Conservation (phyloP, 2,113 vertebrate genomes). For the Ceyx margarethae region DNA sequence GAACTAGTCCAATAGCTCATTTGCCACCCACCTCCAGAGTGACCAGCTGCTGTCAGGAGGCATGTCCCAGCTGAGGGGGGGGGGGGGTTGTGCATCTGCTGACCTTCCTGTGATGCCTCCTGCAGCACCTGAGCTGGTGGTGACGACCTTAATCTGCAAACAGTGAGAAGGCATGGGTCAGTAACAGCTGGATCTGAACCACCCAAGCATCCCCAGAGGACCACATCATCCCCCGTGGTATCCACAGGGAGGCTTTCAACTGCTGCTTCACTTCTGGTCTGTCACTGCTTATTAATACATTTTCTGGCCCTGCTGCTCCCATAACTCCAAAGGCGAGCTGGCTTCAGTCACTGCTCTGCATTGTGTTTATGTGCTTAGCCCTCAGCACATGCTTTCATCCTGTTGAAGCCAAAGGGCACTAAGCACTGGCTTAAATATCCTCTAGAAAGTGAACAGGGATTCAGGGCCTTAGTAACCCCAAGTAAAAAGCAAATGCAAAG, state of each 20-base stretch:
- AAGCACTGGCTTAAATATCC: not conserved
- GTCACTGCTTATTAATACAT: not conserved
- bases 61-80: not conserved
- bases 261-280: not conserved
- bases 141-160: accelerated
- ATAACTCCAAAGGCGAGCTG: not conserved
- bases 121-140: not conserved
- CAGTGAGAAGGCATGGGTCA: not conserved
- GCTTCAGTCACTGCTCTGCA: not conserved
- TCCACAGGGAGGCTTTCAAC: not conserved
- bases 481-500: conserved; percentile 1
- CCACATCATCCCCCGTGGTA: accelerated
- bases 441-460: not conserved
- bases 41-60: not conserved
- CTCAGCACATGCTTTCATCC: not conserved
- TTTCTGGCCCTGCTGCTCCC: not conserved
- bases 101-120: accelerated
- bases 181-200: not conserved
- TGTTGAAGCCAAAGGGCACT: not conserved
- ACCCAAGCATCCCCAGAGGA: not conserved
- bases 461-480: not conserved
- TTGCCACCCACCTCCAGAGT: not conserved
- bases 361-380: not conserved
- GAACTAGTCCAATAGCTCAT: not conserved
- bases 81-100: not conserved